Percentiles rank a stretch among this genome's conserved stretches.
Conservation (phyloP, 2,888 invertebrate genomes). For the Hemistola chrysoprasaria region DNA sequence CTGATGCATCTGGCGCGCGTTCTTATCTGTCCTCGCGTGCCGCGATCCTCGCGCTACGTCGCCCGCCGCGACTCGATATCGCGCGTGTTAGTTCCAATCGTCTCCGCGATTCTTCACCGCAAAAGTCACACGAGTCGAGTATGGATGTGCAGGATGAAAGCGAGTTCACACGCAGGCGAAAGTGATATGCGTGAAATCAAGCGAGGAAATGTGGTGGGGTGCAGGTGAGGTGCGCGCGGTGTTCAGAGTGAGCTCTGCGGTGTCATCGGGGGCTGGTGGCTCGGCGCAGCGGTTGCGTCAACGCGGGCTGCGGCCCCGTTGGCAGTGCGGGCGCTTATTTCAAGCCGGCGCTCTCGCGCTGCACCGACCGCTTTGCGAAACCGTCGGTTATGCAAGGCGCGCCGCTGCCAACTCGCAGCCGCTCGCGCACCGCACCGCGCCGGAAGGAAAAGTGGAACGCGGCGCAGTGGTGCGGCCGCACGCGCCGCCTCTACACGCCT, state of each 20-base stretch:
- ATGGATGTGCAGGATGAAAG: slow-evolving; percentile 64
- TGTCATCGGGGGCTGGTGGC: slow-evolving; percentile 21
- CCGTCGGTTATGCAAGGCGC: slow-evolving; percentile 79
- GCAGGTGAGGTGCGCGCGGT: slow-evolving; percentile 47
- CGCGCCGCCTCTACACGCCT: slow-evolving; percentile 75
- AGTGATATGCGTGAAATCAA: slow-evolving; percentile 72
- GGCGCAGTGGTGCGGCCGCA: slow-evolving; percentile 76
- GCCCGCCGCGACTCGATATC: slow-evolving; percentile 27
- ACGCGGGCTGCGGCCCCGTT: slow-evolving; percentile 56
- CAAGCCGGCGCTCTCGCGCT: slow-evolving; percentile 69
- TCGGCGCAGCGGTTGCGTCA: slow-evolving; percentile 54
- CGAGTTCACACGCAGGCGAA: slow-evolving; percentile 63
- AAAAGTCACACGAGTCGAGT: slow-evolving; percentile 38
- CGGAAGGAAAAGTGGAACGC: slow-evolving; percentile 82
- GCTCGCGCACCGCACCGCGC: slow-evolving; percentile 61
- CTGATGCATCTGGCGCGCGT: slow-evolving; percentile 64
- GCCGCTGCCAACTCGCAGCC: slow-evolving; percentile 78
- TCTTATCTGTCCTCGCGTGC: slow-evolving; percentile 51
- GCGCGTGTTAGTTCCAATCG: slow-evolving; percentile 28
- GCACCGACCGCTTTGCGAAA: slow-evolving; percentile 80
- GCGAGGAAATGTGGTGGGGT: slow-evolving; percentile 55
- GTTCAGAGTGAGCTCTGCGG: slow-evolving; percentile 5
- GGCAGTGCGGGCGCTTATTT: slow-evolving; percentile 73
- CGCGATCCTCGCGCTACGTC: slow-evolving; percentile 26
- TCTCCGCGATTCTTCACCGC: slow-evolving; percentile 7